Percentiles rank a stretch among this genome's conserved stretches.
Conservation (phyloP, 2,113 vertebrate species). For the Raja brachyura region DNA sequence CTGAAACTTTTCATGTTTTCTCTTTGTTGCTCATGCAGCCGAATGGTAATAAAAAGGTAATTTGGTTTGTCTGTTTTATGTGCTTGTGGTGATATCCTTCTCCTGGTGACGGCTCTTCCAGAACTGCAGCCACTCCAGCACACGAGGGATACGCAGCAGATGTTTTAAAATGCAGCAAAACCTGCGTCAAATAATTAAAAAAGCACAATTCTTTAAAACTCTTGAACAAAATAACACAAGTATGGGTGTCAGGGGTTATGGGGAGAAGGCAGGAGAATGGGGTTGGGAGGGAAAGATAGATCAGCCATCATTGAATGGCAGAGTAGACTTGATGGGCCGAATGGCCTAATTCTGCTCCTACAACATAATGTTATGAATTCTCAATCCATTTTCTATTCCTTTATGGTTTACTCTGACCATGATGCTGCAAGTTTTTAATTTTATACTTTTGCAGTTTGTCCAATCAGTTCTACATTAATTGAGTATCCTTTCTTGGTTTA, state of each 20-base stretch:
- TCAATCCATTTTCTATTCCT: not conserved
- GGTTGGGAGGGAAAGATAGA: too few species aligned
- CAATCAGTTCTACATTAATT: too few species aligned
- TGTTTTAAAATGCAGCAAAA: not conserved
- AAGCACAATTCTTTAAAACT: too few species aligned
- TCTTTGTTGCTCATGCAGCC: constrained; percentile 47
- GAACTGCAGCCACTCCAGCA: not conserved
- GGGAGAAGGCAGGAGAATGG: too few species aligned
- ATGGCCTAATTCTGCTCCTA: too few species aligned
- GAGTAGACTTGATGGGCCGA: too few species aligned
- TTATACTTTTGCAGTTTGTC: not conserved
- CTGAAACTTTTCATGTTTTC: constrained; percentile 42
- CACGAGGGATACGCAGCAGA: not conserved
- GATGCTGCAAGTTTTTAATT: not conserved
- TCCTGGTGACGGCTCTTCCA: not conserved
- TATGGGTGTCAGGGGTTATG: too few species aligned
- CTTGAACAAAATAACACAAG: too few species aligned
- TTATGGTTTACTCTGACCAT: not conserved
- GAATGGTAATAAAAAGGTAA: constrained; percentile 57
- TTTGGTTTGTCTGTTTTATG: not conserved
- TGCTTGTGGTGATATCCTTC: constrained; percentile 4
- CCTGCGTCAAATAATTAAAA: not conserved
- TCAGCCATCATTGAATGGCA: too few species aligned
- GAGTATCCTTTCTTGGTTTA: not conserved
- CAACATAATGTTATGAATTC: too few species aligned